Conservation (phyloP, 2,797 vertebrate species). For the Pygocentrus nattereri region DNA sequence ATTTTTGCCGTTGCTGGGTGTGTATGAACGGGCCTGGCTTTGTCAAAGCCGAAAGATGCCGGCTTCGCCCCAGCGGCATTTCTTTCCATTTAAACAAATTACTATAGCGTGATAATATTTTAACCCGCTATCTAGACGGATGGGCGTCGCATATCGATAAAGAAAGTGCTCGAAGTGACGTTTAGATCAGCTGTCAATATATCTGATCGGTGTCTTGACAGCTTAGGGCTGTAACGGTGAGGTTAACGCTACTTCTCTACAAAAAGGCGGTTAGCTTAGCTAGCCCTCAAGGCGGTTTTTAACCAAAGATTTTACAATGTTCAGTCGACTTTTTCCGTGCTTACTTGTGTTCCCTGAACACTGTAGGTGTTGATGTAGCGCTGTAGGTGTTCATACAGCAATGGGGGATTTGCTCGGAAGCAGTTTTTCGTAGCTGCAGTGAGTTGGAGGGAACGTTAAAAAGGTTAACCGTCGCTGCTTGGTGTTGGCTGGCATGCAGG, state of each 20-base stretch:
- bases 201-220: background rate
- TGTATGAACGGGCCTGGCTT: constrained; percentile 37
- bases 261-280: background rate
- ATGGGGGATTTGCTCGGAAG: too few relatives aligned
- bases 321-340: background rate
- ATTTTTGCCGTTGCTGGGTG: constrained; percentile 18
- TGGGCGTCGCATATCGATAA: background rate
- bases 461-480: too few relatives aligned
- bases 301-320: too few relatives aligned
- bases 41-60: constrained; percentile 27
- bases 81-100: background rate
- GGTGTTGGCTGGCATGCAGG: background rate
- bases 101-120: too few relatives aligned
- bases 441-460: background rate
- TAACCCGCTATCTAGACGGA: background rate
- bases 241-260: background rate
- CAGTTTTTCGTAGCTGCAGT: background rate
- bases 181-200: background rate
- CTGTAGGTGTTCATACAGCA: background rate
- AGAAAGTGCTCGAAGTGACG: background rate
- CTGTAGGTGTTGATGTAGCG: background rate
- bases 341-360: background rate
- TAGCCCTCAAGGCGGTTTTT: background rate
- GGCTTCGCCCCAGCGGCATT: background rate
- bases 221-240: background rate